Conservation (phyloP, 1,140 invertebrate genomes). For the Drosophila saltans region DNA sequence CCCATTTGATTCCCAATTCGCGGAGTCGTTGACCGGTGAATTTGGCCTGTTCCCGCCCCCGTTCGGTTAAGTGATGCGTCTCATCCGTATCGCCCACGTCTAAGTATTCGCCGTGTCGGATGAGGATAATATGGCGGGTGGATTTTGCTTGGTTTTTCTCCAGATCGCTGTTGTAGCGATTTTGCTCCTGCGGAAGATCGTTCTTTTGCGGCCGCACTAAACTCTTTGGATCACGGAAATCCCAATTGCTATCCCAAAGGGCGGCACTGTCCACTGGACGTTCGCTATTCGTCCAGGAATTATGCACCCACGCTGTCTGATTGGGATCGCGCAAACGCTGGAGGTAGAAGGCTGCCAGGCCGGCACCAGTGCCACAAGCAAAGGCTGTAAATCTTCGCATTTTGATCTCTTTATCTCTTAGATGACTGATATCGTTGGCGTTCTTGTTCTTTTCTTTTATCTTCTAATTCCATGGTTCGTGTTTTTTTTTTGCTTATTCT, state of each 20-base stretch:
- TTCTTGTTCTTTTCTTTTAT: neutral
- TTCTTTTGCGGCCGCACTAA: conserved; percentile 86
- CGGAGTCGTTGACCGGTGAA: conserved; percentile 91
- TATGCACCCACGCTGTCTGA: conserved; percentile 44
- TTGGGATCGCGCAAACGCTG: conserved; percentile 50
- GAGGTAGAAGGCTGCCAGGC: conserved; percentile 68
- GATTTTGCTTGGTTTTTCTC: conserved; percentile 88
- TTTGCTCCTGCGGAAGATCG: conserved; percentile 86
- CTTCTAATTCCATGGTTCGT: conserved; percentile 1
- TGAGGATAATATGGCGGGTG: conserved; percentile 93
- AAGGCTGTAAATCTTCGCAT: conserved; percentile 72
- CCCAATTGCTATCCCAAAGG: conserved; percentile 95
- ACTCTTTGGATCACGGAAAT: conserved; percentile 90
- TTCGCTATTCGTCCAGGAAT: conserved; percentile 88
- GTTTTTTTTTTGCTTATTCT: neutral
- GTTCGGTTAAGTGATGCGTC: conserved; percentile 90
- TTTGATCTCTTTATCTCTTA: conserved; percentile 1
- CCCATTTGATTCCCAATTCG: conserved; percentile 90
- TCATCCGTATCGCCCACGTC: conserved; percentile 88
- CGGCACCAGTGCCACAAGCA: conserved; percentile 68
- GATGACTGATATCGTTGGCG: neutral
- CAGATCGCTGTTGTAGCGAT: conserved; percentile 86
- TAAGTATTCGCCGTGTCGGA: conserved; percentile 98
- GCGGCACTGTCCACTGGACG: conserved; percentile 84
- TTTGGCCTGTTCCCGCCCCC: conserved; percentile 93